Evolutionary conservation across 1,140 invertebrate species (phyloP), one percentile per base, ranked within the genome.

Genomic region (Leptinotarsa lineolata): DNA sequence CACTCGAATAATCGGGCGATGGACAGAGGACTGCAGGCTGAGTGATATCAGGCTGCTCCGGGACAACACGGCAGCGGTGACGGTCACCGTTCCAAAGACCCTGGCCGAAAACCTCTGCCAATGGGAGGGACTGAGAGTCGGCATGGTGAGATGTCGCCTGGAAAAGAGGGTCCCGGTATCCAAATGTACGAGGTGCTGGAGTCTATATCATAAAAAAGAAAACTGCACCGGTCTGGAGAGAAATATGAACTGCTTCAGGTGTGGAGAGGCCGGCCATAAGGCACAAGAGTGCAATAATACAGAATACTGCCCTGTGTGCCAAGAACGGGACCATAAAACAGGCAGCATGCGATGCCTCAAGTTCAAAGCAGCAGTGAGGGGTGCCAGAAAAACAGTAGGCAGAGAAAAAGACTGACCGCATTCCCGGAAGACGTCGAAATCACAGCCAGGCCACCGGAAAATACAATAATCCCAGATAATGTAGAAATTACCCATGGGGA

Each of bases 141-240:
- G 45, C 45, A 6, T 46, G 13, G 45, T 46, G 45, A 61, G 24
- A 13, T 77, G 76, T 45, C 46, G 24, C 59, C 13, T 76, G 15
- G 45, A 68, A 18, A 61, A 69, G 45, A 63, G 58, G 18, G 20
- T 77, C 8, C 16, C 75, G 30, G 11, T 75, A 5, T 12, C 45
- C 39, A 77, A 54, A 59, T 78, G 77, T 45, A 63, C 18, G 2
- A 78, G 65, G 48, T 75, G 77, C 68, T 78, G 77, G 75, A 54
- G 11, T 11, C 48, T 39, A 15, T 71, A 45, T 11, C 76, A 78
- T 59, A 16, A 2, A 0, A 61, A 2, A 18, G 15, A 15, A 3
- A 39, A 74, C 12, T 78, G 75, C 45, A 20, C 70, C 16, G 73
- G 71, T 21, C 48, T 58, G 2, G 72, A 77, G 16, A 64, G 75